Conservation (phyloP, 2,888 invertebrate species). For the Xanthostigma xanthostigma region DNA sequence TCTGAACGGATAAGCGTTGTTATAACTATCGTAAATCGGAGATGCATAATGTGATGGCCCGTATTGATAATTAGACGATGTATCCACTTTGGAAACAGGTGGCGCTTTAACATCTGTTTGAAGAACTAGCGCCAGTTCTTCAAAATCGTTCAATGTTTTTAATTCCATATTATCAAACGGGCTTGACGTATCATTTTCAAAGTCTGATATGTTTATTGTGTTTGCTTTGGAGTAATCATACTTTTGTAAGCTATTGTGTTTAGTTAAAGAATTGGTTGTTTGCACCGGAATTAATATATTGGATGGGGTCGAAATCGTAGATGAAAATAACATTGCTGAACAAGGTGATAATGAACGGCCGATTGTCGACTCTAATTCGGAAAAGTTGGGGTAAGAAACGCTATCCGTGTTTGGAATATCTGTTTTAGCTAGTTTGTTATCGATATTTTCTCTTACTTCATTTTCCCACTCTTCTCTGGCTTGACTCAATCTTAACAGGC, state of each 20-base stretch:
- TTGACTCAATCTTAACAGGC: constrained; percentile 32
- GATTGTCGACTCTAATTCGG: constrained; percentile 3
- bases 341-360: constrained; percentile 6
- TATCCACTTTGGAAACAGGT: too few species aligned
- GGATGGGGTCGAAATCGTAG: constrained; percentile 20
- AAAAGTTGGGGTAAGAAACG: neutral
- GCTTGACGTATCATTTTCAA: constrained; percentile 82
- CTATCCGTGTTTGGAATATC: constrained; percentile 3
- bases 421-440: constrained; percentile 1
- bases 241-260: constrained; percentile 13
- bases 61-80: too few species aligned
- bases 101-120: constrained; percentile 20
- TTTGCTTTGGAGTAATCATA: constrained; percentile 21
- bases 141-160: constrained; percentile 85
- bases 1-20: too few species aligned
- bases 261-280: constrained; percentile 23
- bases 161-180: constrained; percentile 89
- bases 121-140: constrained; percentile 70
- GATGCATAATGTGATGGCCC: too few species aligned
- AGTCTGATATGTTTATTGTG: constrained; percentile 51
- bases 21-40: too few species aligned
- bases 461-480: constrained; percentile 12
- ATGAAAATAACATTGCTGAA: constrained; percentile 19
- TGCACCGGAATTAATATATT: constrained; percentile 31
- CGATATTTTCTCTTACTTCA: constrained; percentile 11